Conservation (phyloP, 1,140 invertebrate species). For the Nilaparvata lugens region DNA sequence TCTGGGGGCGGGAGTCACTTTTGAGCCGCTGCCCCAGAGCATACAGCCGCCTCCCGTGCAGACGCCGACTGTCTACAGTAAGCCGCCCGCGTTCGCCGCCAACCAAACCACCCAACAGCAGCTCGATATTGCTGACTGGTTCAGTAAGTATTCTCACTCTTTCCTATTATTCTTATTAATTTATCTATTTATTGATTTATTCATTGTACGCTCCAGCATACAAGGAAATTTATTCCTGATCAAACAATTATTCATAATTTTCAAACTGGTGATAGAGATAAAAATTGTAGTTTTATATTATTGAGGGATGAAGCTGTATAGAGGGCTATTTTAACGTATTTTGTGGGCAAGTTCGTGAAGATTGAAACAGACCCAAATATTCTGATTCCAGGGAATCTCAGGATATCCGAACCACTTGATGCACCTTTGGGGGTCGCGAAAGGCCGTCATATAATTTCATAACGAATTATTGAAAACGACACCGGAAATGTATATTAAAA, state of each 20-base stretch:
- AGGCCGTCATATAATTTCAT: too few species aligned
- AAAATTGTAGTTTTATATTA: neutral
- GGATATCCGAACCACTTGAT: too few species aligned
- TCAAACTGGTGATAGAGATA: constrained; percentile 7
- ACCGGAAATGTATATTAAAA: too few species aligned
- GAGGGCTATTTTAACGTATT: neutral
- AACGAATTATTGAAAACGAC: too few species aligned
- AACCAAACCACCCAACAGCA: constrained; percentile 7
- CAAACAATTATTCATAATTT: neutral
- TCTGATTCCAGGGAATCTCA: too few species aligned
- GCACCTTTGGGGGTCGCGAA: too few species aligned
- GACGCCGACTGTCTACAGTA: neutral
- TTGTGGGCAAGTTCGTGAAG: too few species aligned
- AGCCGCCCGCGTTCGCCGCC: neutral
- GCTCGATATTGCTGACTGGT: constrained; percentile 20
- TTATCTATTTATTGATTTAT: neutral
- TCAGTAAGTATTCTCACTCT: constrained; percentile 17
- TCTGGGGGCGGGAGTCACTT: constrained; percentile 6
- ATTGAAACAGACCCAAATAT: too few species aligned
- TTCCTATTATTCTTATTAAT: neutral
- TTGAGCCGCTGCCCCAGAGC: constrained; percentile 16
- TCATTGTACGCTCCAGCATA: neutral
- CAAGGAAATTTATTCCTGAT: neutral
- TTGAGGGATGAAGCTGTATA: neutral
- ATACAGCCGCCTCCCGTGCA: neutral